phyloP scores from a whole-genome alignment of 2,113 vertebrate genomes.

The Cyanoderma ruficeps region DNA sequence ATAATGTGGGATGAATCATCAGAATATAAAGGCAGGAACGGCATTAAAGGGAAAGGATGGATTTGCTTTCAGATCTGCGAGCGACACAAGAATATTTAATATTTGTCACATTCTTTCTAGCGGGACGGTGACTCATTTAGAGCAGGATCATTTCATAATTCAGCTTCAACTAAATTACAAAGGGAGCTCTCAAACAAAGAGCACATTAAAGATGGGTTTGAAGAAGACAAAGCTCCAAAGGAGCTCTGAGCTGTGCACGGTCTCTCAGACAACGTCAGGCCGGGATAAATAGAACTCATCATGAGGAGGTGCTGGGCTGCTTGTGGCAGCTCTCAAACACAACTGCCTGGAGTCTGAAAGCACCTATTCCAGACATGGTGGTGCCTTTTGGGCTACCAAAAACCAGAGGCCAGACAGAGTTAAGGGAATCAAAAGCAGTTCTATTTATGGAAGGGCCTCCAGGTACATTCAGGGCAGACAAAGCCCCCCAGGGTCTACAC shows the following conservation, averaged over 20 bases:
- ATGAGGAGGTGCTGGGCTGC: not conserved
- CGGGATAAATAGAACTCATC: not conserved
- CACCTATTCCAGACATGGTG: not conserved
- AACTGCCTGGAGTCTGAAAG: not conserved
- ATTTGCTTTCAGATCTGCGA: constrained; percentile 8
- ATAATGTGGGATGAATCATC: constrained; percentile 8
- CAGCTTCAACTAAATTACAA: constrained; percentile 9
- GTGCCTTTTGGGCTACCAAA: not conserved
- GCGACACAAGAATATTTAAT: not conserved
- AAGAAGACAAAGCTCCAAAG: not conserved
- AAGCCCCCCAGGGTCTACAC: too few species aligned
- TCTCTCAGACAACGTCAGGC: not conserved
- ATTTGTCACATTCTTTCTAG: not conserved
- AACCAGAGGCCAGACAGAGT: too few species aligned
- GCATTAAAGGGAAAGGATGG: not conserved
- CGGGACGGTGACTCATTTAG: constrained; percentile 35
- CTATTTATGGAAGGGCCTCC: too few species aligned
- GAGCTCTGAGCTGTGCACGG: not conserved
- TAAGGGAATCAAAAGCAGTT: too few species aligned
- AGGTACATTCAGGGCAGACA: too few species aligned
- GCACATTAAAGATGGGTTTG: not conserved
- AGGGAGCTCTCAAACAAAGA: constrained; percentile 15
- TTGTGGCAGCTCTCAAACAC: not conserved
- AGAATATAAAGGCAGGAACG: constrained; percentile 2
- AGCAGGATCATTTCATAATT: constrained; percentile 36